phyloP scores from a whole-genome alignment of 35 echinoderm and acorn worm genomes.

The Acanthaster planci region DNA sequence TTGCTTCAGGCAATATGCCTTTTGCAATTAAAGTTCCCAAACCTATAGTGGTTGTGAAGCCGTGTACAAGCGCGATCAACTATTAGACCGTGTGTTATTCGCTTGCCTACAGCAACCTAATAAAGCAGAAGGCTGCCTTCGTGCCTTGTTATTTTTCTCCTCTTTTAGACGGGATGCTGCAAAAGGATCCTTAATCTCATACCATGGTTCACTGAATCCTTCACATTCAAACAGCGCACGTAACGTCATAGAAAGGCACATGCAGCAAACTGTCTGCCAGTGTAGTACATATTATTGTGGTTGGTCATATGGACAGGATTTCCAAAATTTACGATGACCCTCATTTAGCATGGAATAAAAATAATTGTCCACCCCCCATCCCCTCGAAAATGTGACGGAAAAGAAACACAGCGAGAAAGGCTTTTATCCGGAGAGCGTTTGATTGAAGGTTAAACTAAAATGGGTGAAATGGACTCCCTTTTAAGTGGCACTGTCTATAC shows the following conservation, averaged over 20 bases:
- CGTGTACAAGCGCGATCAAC: background rate
- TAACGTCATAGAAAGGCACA: background rate
- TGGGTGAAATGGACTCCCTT: no score
- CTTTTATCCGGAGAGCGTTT: no score
- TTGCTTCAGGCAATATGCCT: slow-evolving; percentile 1
- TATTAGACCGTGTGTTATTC: slow-evolving; percentile 23
- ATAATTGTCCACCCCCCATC: no score
- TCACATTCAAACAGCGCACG: background rate
- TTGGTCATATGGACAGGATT: no score
- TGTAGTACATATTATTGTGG: no score
- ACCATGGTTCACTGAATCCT: background rate
- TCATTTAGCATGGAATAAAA: no score
- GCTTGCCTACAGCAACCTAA: background rate
- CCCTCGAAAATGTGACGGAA: no score
- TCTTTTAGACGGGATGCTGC: background rate
- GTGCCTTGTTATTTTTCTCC: background rate
- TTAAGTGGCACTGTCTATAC: no score
- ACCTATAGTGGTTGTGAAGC: background rate
- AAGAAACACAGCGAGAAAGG: no score
- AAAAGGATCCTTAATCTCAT: background rate
- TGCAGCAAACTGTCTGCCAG: no score
- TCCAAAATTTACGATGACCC: no score
- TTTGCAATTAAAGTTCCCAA: background rate
- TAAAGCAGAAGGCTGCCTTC: background rate
- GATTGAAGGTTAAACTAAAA: no score